Base-by-base conservation (phyloP, 2,113 vertebrate species). In the Sebastes fasciatus region DNA sequence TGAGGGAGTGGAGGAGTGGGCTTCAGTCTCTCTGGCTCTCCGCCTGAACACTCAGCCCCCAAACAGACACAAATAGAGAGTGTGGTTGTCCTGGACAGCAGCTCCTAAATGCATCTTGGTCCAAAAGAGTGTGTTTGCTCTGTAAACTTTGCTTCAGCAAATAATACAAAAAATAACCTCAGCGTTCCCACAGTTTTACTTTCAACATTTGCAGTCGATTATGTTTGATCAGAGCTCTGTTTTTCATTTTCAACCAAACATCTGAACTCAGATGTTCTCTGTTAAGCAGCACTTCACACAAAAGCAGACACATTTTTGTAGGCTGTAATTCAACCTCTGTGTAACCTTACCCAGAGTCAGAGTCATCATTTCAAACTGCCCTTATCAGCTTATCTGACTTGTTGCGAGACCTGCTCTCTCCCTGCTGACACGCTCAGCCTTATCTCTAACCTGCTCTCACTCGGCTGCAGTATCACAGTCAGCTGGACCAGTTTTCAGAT, bases 311-410 rank as follows among this genome's bases (percentile, higher is more conserved):
- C 34, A 4, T 34, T 34, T 34, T 34, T 34, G 34, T 34, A 34
- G 34, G 23, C 66, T 68, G 69, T 80, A 78, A 73, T 42, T 12
- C 58, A 14, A 40, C 34, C 61, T 83, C 13, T 16, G 55, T 57
- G 77, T 74, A 84, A 74, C 57, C 52, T 34, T 34, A 34, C 34
- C 34, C 34, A 4, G 34, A 34, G 34, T 34, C 34, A 34, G 34
- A 34, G 34, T n/a, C 72, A 11, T 80, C 14, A 49, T 54, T 52
- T 82, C 68, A 45, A 63, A 34, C 34, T 34, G 34, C 40, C 73
- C 6, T 79, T 77, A 85, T 80, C 82, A 71, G 60, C 46, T 70
- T 46, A 85, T 85, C 83, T 54, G 21, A 16, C 71, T n/a, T 71
- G 72, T 80, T 83, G 66, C 26, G 1, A 69, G 82, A 75, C 66